Base-by-base conservation (phyloP, 2,888 invertebrate genomes). In the Cheilosia soror region DNA sequence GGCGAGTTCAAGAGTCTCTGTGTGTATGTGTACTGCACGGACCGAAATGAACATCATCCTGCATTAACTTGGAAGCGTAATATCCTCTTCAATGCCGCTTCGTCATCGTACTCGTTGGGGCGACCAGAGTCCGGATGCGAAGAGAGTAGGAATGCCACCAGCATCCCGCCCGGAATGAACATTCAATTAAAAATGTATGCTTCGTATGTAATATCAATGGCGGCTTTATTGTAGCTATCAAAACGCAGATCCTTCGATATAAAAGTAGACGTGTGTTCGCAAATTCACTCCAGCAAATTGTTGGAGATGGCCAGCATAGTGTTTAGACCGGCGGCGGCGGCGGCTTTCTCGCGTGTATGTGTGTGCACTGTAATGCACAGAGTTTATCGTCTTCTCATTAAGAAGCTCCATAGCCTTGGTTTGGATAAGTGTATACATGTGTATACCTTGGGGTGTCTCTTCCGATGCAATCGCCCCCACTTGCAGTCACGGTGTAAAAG, bases 121-220 rank as follows among this genome's bases (percentile, higher is more conserved):
- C 27, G 27, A 55, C 58, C 44, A 68, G 53, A 31, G 55, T 11
- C 51, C 51, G 72, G 55, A 65, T 65, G 55, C 20, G 9, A 49
- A 25, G 11, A n/a, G 29, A 27, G 42, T 62, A 62, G 62, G 51
- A 78, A 76, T 66, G 65, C 49, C 69, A 60, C 53, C 13, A 40
- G 60, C 44, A 49, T 63, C 57, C 49, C 62, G 5, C 44, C 29
- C 66, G 57, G 72, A 76, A 79, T 62, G 84, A 80, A 77, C 85
- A 85, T 81, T 85, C 85, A 85, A 81, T 85, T 85, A 81, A 81
- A 85, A 85, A 85, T 85, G 57, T 66, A 84, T 66, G 69, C 75
- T 71, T 42, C 65, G 65, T 76, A 65, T 80, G 66, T 68, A 58
- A 63, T 63, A 76, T 55, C 72, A 72, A 77, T 72, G 72, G 66